Evolutionary conservation across 2,113 vertebrate genomes (phyloP), one percentile per base, ranked within the genome.

Genomic region (Psilopsiagon aurifrons): DNA sequence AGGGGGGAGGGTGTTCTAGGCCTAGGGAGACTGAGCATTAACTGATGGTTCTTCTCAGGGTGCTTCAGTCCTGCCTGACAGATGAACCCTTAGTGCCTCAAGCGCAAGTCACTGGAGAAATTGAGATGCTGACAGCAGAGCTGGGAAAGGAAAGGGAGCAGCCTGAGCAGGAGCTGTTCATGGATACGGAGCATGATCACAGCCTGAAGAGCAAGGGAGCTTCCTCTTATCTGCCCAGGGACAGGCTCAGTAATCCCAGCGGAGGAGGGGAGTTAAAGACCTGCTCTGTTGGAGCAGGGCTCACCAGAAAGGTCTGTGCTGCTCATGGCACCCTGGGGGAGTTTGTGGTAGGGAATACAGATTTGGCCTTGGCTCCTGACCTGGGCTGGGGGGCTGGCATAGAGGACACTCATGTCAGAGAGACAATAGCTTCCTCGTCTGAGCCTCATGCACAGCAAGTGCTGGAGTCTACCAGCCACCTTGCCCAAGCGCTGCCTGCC

Each of bases 1-100:
- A 67, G 2, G 70, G 2, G 70, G 73, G 33, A 39, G 11, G 28
- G 43, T 29, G 55, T 14, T 12, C 75, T 46, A 15, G 69, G 83
- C 37, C 73, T 67, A 3, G 51, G 35, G 73, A 67, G 77, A 14
- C 8, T 6, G 51, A 92, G 52, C 77, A 55, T n/a, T 94, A 84
- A 97, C 69, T 63, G 73, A 10, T 94, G 89, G 43, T 89, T 96
- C 86, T 91, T 76, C 52, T 75, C 70, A 97, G 96, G 88, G 77
- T 74, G 35, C 76, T 17, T 2, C 2, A 1, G 73, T 92, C 92
- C 81, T 75, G 51, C 83, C 86, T 44, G 76, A 12, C 77, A 41
- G 66, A 49, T 0, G 77, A 90, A 33, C 0, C 0, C 52, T 44
- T 2, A 1, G 31, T 17, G 73, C 83, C 94, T 94, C 64, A 6